Percentiles rank a stretch among this genome's conserved stretches.
Conservation (phyloP, 2,888 invertebrate genomes). For the Dolichopus griseipennis region DNA sequence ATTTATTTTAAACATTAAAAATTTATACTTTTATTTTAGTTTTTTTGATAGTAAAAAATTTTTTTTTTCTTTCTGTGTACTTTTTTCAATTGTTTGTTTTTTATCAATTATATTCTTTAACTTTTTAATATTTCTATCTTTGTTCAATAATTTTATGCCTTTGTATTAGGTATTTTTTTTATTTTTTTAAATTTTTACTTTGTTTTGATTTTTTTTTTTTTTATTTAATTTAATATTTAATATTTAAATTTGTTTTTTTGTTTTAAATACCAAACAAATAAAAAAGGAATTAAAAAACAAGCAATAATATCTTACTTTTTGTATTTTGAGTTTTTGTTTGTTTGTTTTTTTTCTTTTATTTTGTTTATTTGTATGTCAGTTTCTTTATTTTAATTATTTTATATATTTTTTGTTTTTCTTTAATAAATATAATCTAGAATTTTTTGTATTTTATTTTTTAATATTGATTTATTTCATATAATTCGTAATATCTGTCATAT, state of each 20-base stretch:
- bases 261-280: not conserved
- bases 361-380: too few relatives aligned
- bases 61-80: not conserved
- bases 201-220: not conserved
- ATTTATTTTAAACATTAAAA: not conserved
- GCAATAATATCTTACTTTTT: slow-evolving; percentile 1
- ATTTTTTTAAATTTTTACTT: not conserved
- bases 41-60: not conserved
- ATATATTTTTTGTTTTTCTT: not conserved
- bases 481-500: not conserved
- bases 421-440: not conserved
- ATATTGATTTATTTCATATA: not conserved
- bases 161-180: not conserved
- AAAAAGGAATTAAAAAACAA: not conserved
- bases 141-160: not conserved
- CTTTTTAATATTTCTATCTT: not conserved
- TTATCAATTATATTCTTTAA: too few relatives aligned
- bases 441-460: not conserved
- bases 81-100: too few relatives aligned
- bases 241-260: not conserved
- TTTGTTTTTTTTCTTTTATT: not conserved
- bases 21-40: not conserved
- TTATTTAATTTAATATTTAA: not conserved
- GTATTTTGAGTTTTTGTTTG: not conserved
- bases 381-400: too few relatives aligned